Percentiles rank a stretch among this genome's conserved stretches.
phyloP scores from a whole-genome alignment of 2,113 vertebrate species.

The Rhinopithecus roxellana region DNA sequence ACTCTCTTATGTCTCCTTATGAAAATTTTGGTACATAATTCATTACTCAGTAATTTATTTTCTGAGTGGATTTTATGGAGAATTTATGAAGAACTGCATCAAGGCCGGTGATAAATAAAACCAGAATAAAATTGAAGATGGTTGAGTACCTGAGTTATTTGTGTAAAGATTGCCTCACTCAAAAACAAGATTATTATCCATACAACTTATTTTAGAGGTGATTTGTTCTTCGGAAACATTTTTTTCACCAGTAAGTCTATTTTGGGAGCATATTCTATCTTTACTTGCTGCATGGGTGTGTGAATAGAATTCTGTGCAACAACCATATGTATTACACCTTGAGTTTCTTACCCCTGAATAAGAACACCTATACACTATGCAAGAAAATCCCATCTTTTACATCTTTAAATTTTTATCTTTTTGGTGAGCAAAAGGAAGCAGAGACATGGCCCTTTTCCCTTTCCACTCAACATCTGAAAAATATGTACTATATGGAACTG shows the following conservation, averaged over 20 bases:
- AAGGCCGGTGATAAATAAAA: neutral
- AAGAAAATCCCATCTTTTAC: neutral
- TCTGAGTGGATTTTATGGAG: neutral
- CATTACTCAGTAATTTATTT: neutral
- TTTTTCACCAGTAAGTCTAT: neutral
- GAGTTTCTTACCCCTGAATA: neutral
- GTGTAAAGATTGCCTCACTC: neutral
- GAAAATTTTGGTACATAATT: neutral
- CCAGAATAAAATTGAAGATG: neutral
- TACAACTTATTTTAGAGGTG: neutral
- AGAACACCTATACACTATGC: neutral
- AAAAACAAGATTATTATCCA: too few species aligned
- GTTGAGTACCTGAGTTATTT: too few species aligned
- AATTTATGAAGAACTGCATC: neutral
- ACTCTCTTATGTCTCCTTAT: neutral
- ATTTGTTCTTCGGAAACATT: neutral
- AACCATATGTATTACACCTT: neutral
- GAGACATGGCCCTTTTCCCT: neutral
- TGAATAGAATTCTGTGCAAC: neutral
- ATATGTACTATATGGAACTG: neutral
- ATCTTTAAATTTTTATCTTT: neutral
- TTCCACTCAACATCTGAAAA: neutral
- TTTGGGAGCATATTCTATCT: neutral
- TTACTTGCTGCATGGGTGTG: neutral
- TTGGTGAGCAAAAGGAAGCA: neutral